These are phyloP conservation scores for Trachelus iudaicus DNA, from an alignment of 2,888 invertebrate species.

Conservation along the genomic window DNA sequence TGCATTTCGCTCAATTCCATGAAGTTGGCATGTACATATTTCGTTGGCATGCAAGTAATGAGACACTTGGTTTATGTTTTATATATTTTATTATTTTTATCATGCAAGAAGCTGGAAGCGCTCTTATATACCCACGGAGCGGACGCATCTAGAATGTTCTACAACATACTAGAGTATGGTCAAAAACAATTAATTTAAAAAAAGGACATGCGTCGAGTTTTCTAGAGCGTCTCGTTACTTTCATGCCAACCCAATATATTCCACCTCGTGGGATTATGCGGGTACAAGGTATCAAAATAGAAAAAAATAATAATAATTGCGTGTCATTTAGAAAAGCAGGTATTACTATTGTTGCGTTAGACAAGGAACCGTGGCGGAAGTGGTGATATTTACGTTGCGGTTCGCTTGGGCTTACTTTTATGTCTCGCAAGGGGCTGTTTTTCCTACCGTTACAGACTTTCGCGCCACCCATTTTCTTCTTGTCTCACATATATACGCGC, in stretches of 20 bases:
- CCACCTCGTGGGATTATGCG: background rate
- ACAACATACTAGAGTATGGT: too few relatives aligned
- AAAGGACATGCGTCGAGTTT: too few relatives aligned
- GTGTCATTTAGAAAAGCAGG: background rate
- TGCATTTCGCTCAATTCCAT: background rate
- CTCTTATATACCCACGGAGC: too few relatives aligned
- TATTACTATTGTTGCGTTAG: slow-evolving; percentile 30
- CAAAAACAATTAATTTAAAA: too few relatives aligned
- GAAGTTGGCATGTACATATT: background rate
- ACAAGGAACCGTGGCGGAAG: slow-evolving; percentile 40
- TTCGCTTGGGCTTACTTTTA: slow-evolving; percentile 56
- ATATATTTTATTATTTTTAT: too few relatives aligned
- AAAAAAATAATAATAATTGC: background rate
- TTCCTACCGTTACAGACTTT: slow-evolving; percentile 6
- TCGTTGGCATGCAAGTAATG: too few relatives aligned
- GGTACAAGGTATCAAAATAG: background rate
- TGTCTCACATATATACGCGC: background rate
- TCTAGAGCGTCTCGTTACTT: too few relatives aligned
- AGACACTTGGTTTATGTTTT: too few relatives aligned
- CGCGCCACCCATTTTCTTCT: slow-evolving; percentile 7
- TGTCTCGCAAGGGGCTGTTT: slow-evolving; percentile 36
- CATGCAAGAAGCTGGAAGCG: too few relatives aligned
- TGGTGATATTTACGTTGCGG: slow-evolving; percentile 54
- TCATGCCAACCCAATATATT: too few relatives aligned
- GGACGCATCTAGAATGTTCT: too few relatives aligned